A percentile compares a stretch with the other conserved stretches of the same genome.
Conservation (phyloP, 2,113 vertebrate species). For the Argyrosomus japonicus region DNA sequence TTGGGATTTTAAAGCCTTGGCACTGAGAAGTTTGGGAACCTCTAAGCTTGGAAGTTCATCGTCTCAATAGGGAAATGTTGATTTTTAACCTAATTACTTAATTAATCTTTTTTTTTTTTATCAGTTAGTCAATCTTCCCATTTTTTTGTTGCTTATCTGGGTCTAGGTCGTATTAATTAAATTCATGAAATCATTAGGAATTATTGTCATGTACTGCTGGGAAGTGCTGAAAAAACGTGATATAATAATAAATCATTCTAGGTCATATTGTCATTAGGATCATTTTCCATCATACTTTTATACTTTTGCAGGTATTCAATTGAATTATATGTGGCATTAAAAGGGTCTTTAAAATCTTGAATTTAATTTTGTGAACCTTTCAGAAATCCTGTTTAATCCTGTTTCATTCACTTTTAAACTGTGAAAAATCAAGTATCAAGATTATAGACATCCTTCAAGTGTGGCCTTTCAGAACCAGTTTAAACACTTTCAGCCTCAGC, state of each 20-base stretch:
- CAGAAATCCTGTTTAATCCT: too few species aligned
- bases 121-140: neutral
- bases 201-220: neutral
- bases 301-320: too few species aligned
- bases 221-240: neutral
- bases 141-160: neutral
- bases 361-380: too few species aligned
- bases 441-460: too few species aligned
- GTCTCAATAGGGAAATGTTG: neutral
- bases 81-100: neutral
- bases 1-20: too few species aligned
- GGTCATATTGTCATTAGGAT: too few species aligned
- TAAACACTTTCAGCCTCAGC: neutral
- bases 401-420: too few species aligned
- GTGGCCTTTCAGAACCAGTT: neutral
- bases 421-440: too few species aligned
- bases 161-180: neutral
- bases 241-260: neutral
- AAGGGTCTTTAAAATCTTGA: too few species aligned
- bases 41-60: neutral
- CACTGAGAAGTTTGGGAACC: too few species aligned
- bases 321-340: too few species aligned
- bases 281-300: too few species aligned
- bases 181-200: neutral
- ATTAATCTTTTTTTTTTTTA: neutral